phyloP scores from a whole-genome alignment of 2,113 vertebrate genomes.

The Channa argus region DNA sequence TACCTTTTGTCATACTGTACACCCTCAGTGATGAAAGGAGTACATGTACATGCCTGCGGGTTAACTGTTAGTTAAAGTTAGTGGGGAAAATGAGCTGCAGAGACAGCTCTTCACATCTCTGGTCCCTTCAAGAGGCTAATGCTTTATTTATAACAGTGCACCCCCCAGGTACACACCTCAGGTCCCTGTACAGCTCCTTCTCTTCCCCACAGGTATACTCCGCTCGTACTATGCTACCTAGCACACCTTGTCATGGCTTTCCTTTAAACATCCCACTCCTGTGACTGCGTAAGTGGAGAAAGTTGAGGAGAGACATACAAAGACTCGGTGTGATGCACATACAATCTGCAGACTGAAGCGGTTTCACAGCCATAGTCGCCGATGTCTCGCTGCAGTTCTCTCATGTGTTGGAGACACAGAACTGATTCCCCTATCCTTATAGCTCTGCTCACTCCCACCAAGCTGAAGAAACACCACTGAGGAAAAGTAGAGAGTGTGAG shows the following conservation, averaged over 20 bases:
- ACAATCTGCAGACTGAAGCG: conserved; percentile 81
- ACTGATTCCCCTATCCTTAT: conserved; percentile 74
- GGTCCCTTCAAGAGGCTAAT: conserved; percentile 82
- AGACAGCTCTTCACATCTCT: conserved; percentile 80
- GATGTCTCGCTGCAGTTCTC: conserved; percentile 78
- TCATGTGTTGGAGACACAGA: conserved; percentile 73
- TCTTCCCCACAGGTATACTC: conserved; percentile 79
- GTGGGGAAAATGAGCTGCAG: conserved; percentile 70
- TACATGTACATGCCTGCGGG: conserved; percentile 76
- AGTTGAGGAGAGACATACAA: conserved; percentile 75
- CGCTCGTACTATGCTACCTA: conserved; percentile 69
- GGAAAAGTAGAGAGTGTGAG: conserved; percentile 56
- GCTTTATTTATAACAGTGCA: conserved; percentile 85
- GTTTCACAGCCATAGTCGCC: conserved; percentile 79
- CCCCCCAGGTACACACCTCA: conserved; percentile 74
- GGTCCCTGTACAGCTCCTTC: conserved; percentile 76
- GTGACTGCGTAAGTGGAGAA: conserved; percentile 74
- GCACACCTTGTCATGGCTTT: conserved; percentile 78
- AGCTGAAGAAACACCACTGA: conserved; percentile 69
- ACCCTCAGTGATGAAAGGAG: conserved; percentile 71
- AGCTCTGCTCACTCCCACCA: conserved; percentile 71
- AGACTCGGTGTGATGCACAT: conserved; percentile 72
- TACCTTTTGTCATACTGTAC: conserved; percentile 60
- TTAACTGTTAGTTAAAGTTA: conserved; percentile 80
- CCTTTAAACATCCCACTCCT: conserved; percentile 82